Evolutionary conservation across 2,888 invertebrate genomes (phyloP).

Genomic region (Acrobasis repandana): DNA sequence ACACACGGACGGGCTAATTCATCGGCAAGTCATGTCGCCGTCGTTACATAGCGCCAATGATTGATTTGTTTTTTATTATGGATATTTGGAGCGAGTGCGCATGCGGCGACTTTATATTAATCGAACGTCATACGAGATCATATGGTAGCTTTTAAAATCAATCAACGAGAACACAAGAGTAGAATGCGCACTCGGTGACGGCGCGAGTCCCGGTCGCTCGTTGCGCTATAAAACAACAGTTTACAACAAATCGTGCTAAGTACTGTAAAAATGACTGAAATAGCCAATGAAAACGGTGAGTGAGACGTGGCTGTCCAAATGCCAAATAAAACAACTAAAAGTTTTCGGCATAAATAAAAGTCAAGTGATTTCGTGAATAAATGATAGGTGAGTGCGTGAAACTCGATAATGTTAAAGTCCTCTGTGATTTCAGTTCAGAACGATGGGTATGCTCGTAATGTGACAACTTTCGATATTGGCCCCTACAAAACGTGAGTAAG

Average conservation of each 20-base stretch:
- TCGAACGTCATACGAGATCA: conserved; percentile 58
- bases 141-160: conserved; percentile 38
- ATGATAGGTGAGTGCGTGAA: conserved; percentile 11
- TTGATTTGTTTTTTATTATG: conserved; percentile 74
- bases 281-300: conserved; percentile 26
- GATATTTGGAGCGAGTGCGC: conserved; percentile 72
- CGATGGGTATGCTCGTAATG: conserved; percentile 41
- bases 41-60: conserved; percentile 53
- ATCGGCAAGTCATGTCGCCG: conserved; percentile 8
- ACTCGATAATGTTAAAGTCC: conserved; percentile 3
- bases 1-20: neutral
- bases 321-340: neutral
- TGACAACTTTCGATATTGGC: conserved; percentile 51
- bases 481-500: conserved; percentile 78
- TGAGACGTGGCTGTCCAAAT: neutral
- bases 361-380: conserved; percentile 1
- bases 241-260: neutral
- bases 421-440: conserved; percentile 51
- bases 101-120: conserved; percentile 71
- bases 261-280: conserved; percentile 23
- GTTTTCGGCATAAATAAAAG: neutral
- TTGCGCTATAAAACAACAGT: conserved; percentile 15
- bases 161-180: conserved; percentile 25
- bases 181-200: conserved; percentile 13
- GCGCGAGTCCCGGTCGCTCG: conserved; percentile 1